Conservation (phyloP, 2,113 vertebrate species). For the Aix galericulata region DNA sequence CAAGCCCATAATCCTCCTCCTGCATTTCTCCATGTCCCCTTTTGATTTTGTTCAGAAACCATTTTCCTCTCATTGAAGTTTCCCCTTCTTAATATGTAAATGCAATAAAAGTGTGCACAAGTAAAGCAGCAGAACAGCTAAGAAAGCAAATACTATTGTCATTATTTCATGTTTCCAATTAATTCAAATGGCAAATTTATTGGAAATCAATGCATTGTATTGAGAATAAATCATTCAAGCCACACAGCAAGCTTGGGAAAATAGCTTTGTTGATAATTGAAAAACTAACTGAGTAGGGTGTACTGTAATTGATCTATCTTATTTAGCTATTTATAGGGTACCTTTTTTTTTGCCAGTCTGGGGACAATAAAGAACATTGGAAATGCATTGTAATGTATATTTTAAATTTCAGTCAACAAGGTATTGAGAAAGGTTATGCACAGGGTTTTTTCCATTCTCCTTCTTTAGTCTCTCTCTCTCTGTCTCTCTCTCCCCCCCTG, state of each 20-base stretch:
- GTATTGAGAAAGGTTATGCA: not conserved
- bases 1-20: not conserved
- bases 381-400: not conserved
- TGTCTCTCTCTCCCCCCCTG: too few relatives aligned
- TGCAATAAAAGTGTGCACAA: not conserved
- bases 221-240: conserved; percentile 41
- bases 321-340: not conserved
- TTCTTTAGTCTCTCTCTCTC: not conserved
- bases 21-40: not conserved
- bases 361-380: not conserved
- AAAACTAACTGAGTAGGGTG: conserved; percentile 41
- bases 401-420: not conserved
- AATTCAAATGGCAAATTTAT: conserved; percentile 52
- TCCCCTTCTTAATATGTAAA: not conserved
- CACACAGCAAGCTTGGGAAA: conserved; percentile 25
- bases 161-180: conserved; percentile 40
- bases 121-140: not conserved
- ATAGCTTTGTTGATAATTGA: conserved; percentile 35
- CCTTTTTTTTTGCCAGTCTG: not conserved
- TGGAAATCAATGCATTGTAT: conserved; percentile 53
- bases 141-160: not conserved
- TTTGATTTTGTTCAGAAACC: not conserved
- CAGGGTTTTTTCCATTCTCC: not conserved
- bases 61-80: not conserved
- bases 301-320: conserved; percentile 49